phyloP scores from a whole-genome alignment of 2,797 vertebrate genomes.

The Etheostoma perlongum region DNA sequence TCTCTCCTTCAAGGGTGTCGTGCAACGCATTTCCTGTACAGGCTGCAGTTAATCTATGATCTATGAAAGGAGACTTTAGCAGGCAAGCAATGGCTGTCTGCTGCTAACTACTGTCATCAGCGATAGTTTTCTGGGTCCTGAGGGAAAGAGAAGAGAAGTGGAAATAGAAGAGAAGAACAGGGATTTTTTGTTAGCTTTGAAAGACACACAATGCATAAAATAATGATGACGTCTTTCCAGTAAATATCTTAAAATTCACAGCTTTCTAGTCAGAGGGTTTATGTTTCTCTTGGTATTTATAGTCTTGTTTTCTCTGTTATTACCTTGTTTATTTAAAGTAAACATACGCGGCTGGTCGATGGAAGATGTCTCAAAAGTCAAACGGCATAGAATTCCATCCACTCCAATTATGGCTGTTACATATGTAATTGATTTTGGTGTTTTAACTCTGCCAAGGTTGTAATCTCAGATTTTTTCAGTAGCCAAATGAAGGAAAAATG shows the following conservation, averaged over 20 bases:
- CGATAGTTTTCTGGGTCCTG: conserved; percentile 15
- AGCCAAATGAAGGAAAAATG: neutral
- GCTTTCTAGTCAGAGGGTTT: neutral
- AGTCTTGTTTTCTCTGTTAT: conserved; percentile 7
- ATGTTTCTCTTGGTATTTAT: conserved; percentile 12
- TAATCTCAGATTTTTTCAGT: conserved; percentile 4
- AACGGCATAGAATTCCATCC: neutral
- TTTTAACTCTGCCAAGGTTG: neutral
- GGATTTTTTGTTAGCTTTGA: conserved; percentile 14
- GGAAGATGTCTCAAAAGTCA: conserved; percentile 7
- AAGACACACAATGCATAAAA: conserved; percentile 8
- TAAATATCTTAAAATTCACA: conserved; percentile 7
- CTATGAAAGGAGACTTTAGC: conserved; percentile 35
- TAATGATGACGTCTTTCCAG: conserved; percentile 13
- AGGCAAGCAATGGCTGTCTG: conserved; percentile 4
- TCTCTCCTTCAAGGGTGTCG: conserved; percentile 5
- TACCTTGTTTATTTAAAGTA: conserved; percentile 1
- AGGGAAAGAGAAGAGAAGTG: conserved; percentile 2
- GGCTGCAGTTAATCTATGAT: conserved; percentile 37
- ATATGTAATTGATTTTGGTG: conserved; percentile 10
- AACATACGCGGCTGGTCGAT: neutral
- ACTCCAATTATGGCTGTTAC: conserved; percentile 2
- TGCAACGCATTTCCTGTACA: conserved; percentile 42
- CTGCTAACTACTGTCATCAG: conserved; percentile 13
- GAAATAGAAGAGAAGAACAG: conserved; percentile 9